phyloP scores from a whole-genome alignment of 2,888 invertebrate genomes.

The Pharmacophagus antenor region DNA sequence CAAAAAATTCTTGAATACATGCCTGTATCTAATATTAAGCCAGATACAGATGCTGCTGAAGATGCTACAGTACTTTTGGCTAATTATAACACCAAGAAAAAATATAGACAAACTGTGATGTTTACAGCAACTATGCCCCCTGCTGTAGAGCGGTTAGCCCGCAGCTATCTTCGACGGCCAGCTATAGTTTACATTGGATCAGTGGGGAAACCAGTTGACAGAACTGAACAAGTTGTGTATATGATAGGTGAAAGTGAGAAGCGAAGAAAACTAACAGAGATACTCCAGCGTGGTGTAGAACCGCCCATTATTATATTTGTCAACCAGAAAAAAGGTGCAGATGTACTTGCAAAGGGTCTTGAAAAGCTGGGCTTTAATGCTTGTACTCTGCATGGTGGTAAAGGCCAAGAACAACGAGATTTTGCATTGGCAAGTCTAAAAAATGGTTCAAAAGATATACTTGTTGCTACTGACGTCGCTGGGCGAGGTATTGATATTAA shows the following conservation, averaged over 20 bases:
- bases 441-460: slow-evolving; percentile 96
- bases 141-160: slow-evolving; percentile 96
- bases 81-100: slow-evolving; percentile 97
- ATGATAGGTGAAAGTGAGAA: slow-evolving; percentile 98
- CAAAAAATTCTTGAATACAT: slow-evolving; percentile 98
- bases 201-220: slow-evolving; percentile 97
- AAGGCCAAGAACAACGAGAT: slow-evolving; percentile 99
- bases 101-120: slow-evolving; percentile 99
- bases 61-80: slow-evolving; percentile 93
- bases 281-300: slow-evolving; percentile 92
- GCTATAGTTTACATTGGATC: slow-evolving; percentile 99
- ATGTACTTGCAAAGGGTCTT: slow-evolving; percentile 97
- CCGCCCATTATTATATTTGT: slow-evolving; percentile 99
- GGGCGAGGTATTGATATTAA: slow-evolving; percentile 99
- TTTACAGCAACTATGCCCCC: slow-evolving; percentile 99
- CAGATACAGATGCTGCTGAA: slow-evolving; percentile 98
- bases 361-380: slow-evolving; percentile 98
- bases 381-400: slow-evolving; percentile 98
- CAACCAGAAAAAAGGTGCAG: slow-evolving; percentile 99
- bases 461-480: slow-evolving; percentile 99
- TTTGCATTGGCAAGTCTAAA: slow-evolving; percentile 98
- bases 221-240: slow-evolving; percentile 98
- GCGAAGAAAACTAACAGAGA: slow-evolving; percentile 96
- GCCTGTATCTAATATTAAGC: slow-evolving; percentile 98
- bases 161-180: slow-evolving; percentile 96